These are phyloP conservation scores for Protodeltote pygarga DNA, from an alignment of 2,888 invertebrate genomes.

Conservation along the genomic window DNA sequence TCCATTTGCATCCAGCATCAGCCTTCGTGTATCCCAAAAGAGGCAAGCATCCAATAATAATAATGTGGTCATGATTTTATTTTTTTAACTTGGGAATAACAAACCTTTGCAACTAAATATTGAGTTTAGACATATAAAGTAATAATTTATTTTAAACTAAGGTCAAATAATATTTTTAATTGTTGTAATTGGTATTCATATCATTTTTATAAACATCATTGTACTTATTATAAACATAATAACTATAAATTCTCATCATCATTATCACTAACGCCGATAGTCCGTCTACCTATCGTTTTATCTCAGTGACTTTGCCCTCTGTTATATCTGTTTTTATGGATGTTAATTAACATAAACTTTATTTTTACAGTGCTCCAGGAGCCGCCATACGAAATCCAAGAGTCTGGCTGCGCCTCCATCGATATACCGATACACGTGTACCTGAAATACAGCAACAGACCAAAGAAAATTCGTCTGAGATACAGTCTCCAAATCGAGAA, in stretches of 20 bases:
- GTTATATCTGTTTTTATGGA: conserved; percentile 49
- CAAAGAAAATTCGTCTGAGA: conserved; percentile 77
- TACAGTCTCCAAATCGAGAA: conserved; percentile 80
- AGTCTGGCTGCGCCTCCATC: conserved; percentile 80
- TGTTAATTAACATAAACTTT: conserved; percentile 50
- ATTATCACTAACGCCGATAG: conserved; percentile 70
- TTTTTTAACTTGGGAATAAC: too few species aligned
- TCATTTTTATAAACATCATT: not conserved
- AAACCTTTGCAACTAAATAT: too few species aligned
- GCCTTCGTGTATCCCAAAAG: conserved; percentile 82
- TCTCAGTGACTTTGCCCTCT: conserved; percentile 59
- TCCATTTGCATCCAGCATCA: conserved; percentile 74
- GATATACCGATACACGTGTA: conserved; percentile 83
- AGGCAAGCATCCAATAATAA: conserved; percentile 56
- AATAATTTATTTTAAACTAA: too few species aligned
- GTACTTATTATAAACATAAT: conserved; percentile 8
- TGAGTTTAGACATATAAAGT: too few species aligned
- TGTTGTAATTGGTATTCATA: not conserved
- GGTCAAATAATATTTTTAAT: not conserved
- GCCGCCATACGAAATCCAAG: conserved; percentile 84
- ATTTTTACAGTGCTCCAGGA: conserved; percentile 79
- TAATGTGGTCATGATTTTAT: not conserved
- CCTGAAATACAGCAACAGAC: conserved; percentile 76
- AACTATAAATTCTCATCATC: conserved; percentile 60
- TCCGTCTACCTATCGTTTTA: conserved; percentile 56